A percentile compares a stretch with the other conserved stretches of the same genome.
Conservation (phyloP, 2,113 vertebrate genomes). For the Phasianus colchicus region DNA sequence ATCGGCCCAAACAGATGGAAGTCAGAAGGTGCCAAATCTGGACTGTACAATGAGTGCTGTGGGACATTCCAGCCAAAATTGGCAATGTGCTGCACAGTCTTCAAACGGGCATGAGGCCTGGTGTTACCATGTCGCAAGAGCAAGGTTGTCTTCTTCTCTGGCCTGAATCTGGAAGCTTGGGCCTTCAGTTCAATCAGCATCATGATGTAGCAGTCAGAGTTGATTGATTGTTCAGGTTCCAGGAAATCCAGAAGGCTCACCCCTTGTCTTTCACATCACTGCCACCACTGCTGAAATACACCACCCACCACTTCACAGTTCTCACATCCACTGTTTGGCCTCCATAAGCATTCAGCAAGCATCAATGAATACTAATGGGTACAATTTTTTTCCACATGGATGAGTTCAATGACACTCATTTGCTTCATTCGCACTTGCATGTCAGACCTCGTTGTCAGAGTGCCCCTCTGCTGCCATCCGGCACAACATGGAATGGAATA, state of each 20-base stretch:
- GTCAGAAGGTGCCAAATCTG: background rate
- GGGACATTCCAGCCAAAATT: background rate
- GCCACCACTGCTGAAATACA: background rate
- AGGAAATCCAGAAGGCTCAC: background rate
- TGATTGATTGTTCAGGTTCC: background rate
- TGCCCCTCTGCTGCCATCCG: no score
- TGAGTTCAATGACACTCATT: no score
- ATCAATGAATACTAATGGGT: no score
- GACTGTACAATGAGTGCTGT: background rate
- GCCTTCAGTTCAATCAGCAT: background rate
- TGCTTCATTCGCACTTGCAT: no score
- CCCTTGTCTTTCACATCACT: background rate
- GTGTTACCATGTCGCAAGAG: background rate
- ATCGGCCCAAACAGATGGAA: background rate
- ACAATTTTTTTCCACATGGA: no score
- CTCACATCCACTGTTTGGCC: no score
- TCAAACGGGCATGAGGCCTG: background rate
- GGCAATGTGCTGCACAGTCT: background rate
- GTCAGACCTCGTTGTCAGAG: no score
- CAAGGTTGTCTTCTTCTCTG: background rate
- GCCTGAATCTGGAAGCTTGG: background rate
- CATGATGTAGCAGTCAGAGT: background rate
- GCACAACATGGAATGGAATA: no score
- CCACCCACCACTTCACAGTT: background rate
- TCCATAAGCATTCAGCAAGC: no score